These are phyloP conservation scores for Acanthisitta chloris DNA, from an alignment of 2,113 vertebrate species.

Conservation along the genomic window DNA sequence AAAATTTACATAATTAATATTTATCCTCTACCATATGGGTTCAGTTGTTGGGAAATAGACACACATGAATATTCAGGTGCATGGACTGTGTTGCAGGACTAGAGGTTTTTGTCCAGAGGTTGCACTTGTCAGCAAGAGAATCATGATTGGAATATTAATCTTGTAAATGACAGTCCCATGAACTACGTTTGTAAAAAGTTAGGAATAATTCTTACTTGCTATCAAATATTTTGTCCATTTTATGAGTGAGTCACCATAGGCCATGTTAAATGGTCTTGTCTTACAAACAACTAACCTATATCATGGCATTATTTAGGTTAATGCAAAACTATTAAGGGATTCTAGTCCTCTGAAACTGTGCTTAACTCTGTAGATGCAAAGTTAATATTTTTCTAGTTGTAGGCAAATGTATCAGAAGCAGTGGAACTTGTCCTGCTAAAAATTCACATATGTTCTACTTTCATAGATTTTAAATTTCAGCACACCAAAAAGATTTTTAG, in stretches of 20 bases:
- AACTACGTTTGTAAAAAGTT: background rate
- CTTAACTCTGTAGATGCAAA: background rate
- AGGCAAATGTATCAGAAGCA: background rate
- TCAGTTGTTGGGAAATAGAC: background rate
- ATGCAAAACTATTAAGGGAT: background rate
- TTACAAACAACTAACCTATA: background rate
- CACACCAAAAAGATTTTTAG: background rate
- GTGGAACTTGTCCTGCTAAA: background rate
- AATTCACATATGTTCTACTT: background rate
- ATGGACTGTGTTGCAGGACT: background rate
- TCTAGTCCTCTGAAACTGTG: background rate
- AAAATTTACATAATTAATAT: background rate
- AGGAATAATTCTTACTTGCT: background rate
- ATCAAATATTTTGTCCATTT: background rate
- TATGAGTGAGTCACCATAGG: background rate
- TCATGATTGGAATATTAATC: background rate
- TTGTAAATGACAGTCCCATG: background rate
- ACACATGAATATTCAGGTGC: background rate
- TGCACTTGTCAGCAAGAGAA: background rate
- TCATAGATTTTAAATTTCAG: background rate
- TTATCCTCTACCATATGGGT: background rate
- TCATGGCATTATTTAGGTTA: background rate
- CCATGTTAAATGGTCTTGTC: background rate
- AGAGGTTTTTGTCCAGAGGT: background rate
- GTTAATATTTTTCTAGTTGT: background rate